Percentiles rank a stretch among this genome's conserved stretches.
phyloP scores from a whole-genome alignment of 2,113 vertebrate species.

The Nettapus auritus region DNA sequence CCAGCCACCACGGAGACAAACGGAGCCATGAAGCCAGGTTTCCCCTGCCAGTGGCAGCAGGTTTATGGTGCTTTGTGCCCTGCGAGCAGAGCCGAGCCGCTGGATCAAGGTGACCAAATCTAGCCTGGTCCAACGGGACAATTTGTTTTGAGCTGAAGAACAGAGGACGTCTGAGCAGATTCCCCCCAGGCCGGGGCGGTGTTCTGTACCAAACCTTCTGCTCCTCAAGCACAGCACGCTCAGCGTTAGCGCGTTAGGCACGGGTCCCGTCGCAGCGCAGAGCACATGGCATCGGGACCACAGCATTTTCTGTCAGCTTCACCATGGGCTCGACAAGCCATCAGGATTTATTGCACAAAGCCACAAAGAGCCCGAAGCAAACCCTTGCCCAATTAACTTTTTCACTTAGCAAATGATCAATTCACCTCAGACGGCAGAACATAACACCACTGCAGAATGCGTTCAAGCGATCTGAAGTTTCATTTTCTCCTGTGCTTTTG shows the following conservation, averaged over 20 bases:
- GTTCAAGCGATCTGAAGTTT: neutral
- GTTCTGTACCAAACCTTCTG: neutral
- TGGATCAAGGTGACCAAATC: neutral
- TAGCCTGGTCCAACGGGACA: neutral
- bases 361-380: constrained; percentile 22
- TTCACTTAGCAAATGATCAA: constrained; percentile 1
- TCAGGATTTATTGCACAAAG: constrained; percentile 1
- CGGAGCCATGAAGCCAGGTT: neutral
- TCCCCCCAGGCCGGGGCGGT: neutral
- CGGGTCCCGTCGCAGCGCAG: accelerated
- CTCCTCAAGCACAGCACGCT: neutral
- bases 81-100: neutral
- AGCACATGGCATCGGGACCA: neutral
- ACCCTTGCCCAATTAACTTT: constrained; percentile 49
- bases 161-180: neutral
- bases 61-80: neutral
- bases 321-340: accelerated
- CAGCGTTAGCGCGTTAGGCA: neutral
- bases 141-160: neutral
- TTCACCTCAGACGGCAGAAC: neutral
- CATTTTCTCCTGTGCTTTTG: neutral
- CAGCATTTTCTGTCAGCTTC: neutral
- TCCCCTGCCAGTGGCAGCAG: neutral
- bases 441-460: neutral
- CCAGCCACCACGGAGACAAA: neutral